A percentile compares a stretch with the other conserved stretches of the same genome.
Conservation (phyloP, 2,113 vertebrate genomes). For the Tragelaphus scriptus region DNA sequence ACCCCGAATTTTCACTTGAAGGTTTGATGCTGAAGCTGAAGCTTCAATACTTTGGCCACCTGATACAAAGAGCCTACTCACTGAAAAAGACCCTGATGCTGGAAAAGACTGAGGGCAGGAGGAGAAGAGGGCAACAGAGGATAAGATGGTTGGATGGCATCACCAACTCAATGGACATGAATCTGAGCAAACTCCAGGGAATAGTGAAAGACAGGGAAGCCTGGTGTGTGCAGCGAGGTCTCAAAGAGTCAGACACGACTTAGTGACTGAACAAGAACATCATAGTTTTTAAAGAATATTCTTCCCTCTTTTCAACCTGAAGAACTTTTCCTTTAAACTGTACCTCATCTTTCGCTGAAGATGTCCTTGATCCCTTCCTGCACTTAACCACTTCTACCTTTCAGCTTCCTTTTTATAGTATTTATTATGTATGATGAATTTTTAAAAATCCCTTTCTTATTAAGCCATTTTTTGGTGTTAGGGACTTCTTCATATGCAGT, state of each 20-base stretch:
- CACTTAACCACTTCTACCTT: neutral
- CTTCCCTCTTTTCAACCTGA: neutral
- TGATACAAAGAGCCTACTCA: neutral
- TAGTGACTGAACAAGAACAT: neutral
- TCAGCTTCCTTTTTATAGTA: neutral
- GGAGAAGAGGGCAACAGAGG: neutral
- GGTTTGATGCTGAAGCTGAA: neutral
- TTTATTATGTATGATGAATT: neutral
- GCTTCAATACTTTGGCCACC: neutral
- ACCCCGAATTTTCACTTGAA: neutral
- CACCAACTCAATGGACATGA: neutral
- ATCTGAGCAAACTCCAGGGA: neutral
- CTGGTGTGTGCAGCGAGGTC: neutral
- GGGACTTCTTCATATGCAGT: neutral
- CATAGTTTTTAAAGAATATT: neutral
- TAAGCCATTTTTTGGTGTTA: neutral
- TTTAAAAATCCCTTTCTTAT: neutral
- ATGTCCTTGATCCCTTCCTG: neutral
- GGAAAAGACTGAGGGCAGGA: neutral
- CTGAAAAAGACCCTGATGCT: neutral
- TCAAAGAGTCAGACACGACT: neutral
- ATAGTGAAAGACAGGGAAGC: neutral
- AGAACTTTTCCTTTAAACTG: neutral
- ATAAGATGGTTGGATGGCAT: neutral
- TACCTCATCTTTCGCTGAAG: neutral